Conservation (phyloP, 1,140 invertebrate genomes). For the Drosophila bocqueti region DNA sequence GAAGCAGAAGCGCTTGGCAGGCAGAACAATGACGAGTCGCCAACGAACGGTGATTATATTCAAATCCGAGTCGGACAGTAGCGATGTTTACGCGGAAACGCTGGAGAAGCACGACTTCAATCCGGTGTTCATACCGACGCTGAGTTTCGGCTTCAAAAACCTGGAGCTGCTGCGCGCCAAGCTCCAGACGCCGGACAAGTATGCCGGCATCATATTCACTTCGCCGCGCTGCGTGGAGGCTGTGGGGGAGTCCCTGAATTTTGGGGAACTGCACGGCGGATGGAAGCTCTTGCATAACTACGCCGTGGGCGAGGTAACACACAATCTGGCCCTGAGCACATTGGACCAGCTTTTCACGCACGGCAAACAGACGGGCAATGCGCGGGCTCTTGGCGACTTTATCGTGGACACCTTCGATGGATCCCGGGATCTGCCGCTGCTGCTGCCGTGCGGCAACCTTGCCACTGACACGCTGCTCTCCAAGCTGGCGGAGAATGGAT, state of each 20-base stretch:
- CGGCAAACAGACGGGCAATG: conserved; percentile 86
- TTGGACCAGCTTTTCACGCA: conserved; percentile 86
- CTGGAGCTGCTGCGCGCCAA: conserved; percentile 82
- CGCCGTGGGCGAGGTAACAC: conserved; percentile 86
- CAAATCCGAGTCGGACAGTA: conserved; percentile 86
- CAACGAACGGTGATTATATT: conserved; percentile 86
- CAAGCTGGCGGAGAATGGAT: conserved; percentile 81
- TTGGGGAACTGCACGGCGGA: conserved; percentile 82
- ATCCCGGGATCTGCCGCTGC: conserved; percentile 77
- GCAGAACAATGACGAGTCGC: conserved; percentile 58
- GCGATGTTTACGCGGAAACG: conserved; percentile 86
- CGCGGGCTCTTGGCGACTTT: conserved; percentile 85
- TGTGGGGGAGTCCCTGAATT: conserved; percentile 83
- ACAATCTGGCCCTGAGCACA: conserved; percentile 84
- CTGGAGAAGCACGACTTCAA: conserved; percentile 85
- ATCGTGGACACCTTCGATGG: conserved; percentile 85
- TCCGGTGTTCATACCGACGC: conserved; percentile 86
- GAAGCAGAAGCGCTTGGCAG: not conserved
- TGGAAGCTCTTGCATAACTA: conserved; percentile 86
- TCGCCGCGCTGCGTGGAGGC: conserved; percentile 86
- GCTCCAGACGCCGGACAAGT: conserved; percentile 82
- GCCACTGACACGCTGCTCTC: conserved; percentile 86
- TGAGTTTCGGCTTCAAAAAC: conserved; percentile 86
- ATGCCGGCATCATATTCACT: conserved; percentile 86
- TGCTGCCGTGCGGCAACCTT: conserved; percentile 86